A percentile compares a stretch with the other conserved stretches of the same genome.
These are phyloP conservation scores for Sebastes fasciatus DNA, from an alignment of 2,113 vertebrate genomes.

Conservation along the genomic window DNA sequence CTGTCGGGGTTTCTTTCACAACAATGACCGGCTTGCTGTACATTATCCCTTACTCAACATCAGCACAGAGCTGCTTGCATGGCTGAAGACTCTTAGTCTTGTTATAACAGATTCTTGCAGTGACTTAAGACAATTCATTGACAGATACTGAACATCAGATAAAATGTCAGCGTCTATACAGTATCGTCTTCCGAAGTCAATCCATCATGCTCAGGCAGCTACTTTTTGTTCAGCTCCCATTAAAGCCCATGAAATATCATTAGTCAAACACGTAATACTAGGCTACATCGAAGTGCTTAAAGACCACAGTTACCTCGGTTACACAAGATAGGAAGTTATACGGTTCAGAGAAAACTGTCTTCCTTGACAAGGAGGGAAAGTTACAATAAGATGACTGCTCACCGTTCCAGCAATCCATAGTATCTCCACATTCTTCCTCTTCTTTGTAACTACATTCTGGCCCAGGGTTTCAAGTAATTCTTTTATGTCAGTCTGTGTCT, in stretches of 20 bases:
- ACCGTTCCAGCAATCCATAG: slow-evolving; percentile 96
- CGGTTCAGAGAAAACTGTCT: background rate
- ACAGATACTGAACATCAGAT: slow-evolving; percentile 1
- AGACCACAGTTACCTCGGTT: background rate
- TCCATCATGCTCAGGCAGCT: slow-evolving; percentile 20
- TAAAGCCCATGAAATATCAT: slow-evolving; percentile 17
- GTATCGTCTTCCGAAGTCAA: background rate
- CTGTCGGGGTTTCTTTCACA: no score
- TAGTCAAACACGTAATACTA: background rate
- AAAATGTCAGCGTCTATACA: background rate
- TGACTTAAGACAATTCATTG: background rate
- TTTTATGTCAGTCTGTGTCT: slow-evolving; percentile 94
- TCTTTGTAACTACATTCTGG: slow-evolving; percentile 95
- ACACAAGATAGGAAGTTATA: background rate
- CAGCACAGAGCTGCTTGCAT: background rate
- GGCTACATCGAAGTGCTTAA: background rate
- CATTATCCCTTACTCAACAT: background rate
- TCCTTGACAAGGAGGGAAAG: background rate
- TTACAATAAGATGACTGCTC: slow-evolving; percentile 53
- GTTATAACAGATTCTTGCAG: background rate
- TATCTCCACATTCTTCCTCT: slow-evolving; percentile 98
- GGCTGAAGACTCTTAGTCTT: background rate
- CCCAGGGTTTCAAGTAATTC: slow-evolving; percentile 95
- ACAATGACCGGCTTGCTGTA: no score
- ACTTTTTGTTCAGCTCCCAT: background rate